Base-by-base conservation (phyloP, 2,113 vertebrate species). In the Serinus canaria region DNA sequence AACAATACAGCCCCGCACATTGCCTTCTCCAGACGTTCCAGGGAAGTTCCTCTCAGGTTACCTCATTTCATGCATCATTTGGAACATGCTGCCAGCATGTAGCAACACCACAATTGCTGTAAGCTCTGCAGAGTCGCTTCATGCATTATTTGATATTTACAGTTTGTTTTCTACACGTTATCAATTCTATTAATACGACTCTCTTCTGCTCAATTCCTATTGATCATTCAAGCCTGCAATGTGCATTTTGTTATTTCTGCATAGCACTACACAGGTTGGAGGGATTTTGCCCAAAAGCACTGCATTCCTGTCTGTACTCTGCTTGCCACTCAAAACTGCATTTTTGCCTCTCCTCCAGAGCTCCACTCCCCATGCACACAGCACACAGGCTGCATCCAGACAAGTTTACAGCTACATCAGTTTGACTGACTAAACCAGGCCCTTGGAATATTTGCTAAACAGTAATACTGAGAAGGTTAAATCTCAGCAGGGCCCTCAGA, bases 391-490 rank as follows among this genome's bases (percentile, higher is more conserved):
- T 92, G 80, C 69, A 69, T 55, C 64, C 63, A 96, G 83, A 95
- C 66, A 84, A 80, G 74, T 78, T 93, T 90, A 67, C 58, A 91
- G 96, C 88, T 96, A 90, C 93, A 93, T 95, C 94, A 92, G 31
- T 81, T 87, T 96, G 96, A 98, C 93, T 97, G 97, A 97, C 96
- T 97, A 96, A 96, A 97, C 83, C 33, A 96, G 96, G 94, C 97
- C 94, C 92, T 97, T 97, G 96, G 97, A 97, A 97, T 98, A 98
- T 97, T 98, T 97, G 95, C 96, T 98, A 97, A 98, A 96, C 89
- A 97, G 95, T 82, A 97, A 66, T 78, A 95, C 66, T 67, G 94
- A 98, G 97, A 97, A 97, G 97, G 97, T 96, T 97, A 97, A 94
- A 97, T 97, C 97, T 97, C 97, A 50, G 96, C 97, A 98, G 97